Percentiles rank a stretch among this genome's conserved stretches.
Conservation (phyloP, 2,113 vertebrate genomes). For the Anhinga anhinga region DNA sequence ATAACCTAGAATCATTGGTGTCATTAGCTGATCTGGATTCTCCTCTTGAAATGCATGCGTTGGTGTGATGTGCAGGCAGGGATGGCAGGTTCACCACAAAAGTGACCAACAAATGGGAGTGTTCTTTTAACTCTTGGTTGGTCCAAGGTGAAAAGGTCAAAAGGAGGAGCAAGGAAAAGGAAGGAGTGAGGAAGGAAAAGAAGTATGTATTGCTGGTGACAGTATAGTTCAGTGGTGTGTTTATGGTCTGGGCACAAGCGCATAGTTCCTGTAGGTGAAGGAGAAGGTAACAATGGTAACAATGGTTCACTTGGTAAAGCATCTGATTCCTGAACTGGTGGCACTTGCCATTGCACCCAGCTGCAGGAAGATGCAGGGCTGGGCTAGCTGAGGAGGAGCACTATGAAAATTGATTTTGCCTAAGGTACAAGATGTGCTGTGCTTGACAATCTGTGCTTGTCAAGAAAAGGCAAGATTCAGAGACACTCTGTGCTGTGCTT, state of each 20-base stretch:
- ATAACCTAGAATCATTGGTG: background rate
- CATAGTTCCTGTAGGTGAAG: background rate
- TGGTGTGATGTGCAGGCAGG: background rate
- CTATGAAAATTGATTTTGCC: background rate
- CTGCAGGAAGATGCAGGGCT: background rate
- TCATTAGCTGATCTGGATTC: background rate
- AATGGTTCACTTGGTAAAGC: background rate
- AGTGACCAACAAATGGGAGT: background rate
- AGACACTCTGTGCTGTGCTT: background rate
- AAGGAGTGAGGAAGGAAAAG: background rate
- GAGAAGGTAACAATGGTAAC: background rate
- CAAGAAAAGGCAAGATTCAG: background rate
- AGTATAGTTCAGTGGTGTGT: background rate
- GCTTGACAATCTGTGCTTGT: background rate
- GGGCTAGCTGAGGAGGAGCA: background rate
- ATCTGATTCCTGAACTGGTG: background rate
- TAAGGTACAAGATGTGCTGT: background rate
- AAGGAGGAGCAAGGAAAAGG: background rate
- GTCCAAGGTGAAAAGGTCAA: background rate
- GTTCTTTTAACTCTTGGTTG: background rate
- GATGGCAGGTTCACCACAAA: background rate
- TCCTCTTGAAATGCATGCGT: background rate
- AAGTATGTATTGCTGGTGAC: background rate
- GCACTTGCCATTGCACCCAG: background rate
- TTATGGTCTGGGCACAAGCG: background rate